A percentile compares a stretch with the other conserved stretches of the same genome.
These are phyloP conservation scores for Drosophila pseudotalamancana DNA, from an alignment of 2,888 invertebrate genomes.

Conservation along the genomic window DNA sequence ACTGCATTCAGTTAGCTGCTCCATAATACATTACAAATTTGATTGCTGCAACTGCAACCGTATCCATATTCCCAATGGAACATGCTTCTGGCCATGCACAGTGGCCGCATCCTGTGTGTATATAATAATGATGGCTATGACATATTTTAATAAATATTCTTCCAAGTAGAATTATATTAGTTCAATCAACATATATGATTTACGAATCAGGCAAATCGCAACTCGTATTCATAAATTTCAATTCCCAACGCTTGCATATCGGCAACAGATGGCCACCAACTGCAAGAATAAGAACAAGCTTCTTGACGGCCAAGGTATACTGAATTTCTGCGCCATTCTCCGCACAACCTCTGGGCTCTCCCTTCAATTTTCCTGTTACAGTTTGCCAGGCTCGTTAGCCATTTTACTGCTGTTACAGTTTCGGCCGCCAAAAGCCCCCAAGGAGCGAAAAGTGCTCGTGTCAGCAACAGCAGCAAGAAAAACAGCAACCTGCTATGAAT, in stretches of 20 bases:
- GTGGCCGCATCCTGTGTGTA: conserved; percentile 43
- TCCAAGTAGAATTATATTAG: not conserved
- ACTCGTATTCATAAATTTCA: conserved; percentile 22
- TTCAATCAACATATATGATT: not conserved
- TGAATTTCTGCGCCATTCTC: conserved; percentile 4
- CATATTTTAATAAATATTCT: not conserved
- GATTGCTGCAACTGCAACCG: conserved; percentile 32
- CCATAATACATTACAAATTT: conserved; percentile 76
- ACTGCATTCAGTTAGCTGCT: conserved; percentile 43
- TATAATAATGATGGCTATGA: conserved; percentile 19
- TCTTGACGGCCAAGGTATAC: not conserved
- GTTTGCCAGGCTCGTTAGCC: conserved; percentile 45
- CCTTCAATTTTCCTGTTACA: conserved; percentile 26
- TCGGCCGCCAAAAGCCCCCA: conserved; percentile 44
- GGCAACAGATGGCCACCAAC: not conserved
- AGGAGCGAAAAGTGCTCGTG: conserved; percentile 46
- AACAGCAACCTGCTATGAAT: conserved; percentile 39
- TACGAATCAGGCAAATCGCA: not conserved
- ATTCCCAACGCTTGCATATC: conserved; percentile 11
- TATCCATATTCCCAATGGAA: conserved; percentile 27
- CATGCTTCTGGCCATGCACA: not conserved
- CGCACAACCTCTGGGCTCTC: not conserved
- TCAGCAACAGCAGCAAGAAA: conserved; percentile 18
- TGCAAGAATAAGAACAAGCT: not conserved
- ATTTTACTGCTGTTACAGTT: conserved; percentile 50